phyloP scores from a whole-genome alignment of 2,888 invertebrate genomes.

The Notodonta dromedarius region DNA sequence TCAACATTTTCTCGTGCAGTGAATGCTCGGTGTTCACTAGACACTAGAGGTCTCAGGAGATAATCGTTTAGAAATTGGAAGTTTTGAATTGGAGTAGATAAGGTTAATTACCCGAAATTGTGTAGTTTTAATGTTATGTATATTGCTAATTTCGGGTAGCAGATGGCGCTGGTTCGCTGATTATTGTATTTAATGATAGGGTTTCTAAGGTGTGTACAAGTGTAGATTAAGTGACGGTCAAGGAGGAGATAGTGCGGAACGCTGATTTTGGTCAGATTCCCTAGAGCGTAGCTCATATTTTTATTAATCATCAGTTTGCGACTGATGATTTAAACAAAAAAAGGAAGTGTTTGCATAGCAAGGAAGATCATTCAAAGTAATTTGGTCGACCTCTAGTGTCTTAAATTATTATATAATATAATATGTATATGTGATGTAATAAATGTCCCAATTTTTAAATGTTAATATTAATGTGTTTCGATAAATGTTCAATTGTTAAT shows the following conservation, averaged over 20 bases:
- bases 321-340: neutral
- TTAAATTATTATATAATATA: constrained; percentile 8
- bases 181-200: constrained; percentile 8
- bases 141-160: constrained; percentile 1
- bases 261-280: neutral
- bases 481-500: constrained; percentile 20
- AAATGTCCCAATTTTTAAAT: constrained; percentile 7
- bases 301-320: neutral
- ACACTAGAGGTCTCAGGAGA: constrained; percentile 1
- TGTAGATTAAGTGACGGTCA: too few relatives aligned
- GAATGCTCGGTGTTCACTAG: neutral
- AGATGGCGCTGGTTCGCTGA: constrained; percentile 28
- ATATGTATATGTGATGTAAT: neutral
- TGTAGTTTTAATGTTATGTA: constrained; percentile 6
- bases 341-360: neutral
- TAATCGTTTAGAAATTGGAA: too few relatives aligned
- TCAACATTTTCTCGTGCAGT: neutral
- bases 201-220: neutral
- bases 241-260: too few relatives aligned
- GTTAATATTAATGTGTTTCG: constrained; percentile 11
- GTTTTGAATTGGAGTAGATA: neutral
- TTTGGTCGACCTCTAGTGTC: constrained; percentile 33
- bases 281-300: neutral
- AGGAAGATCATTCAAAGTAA: neutral
- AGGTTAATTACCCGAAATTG: neutral